Evolutionary conservation across 1,140 invertebrate species (phyloP), one percentile per base, ranked within the genome.

Genomic region (Octopus bimaculoides): DNA sequence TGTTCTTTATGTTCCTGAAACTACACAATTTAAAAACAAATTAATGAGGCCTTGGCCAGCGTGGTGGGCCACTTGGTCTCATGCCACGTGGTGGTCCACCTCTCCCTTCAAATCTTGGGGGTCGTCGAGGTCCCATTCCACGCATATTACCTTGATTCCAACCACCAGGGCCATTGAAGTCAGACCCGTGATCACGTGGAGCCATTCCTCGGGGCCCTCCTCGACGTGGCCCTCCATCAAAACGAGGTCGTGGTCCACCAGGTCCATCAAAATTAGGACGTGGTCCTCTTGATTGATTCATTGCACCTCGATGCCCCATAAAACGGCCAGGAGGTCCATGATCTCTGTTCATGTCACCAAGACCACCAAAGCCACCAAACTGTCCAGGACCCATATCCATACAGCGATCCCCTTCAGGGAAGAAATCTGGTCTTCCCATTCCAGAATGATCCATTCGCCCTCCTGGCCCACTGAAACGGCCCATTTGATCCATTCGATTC

Each of bases 41-140:
- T 75, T 75, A 75, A 75, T 75, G 74, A 14, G 74, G 74, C 5
- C 74, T n/a, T 52, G 74, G 74, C 74, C 74, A 75, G 52, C 74
- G 74, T 14, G 26, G 74, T 26, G 74, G 52, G 5, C 74, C 74
- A 53, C 74, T 52, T 20, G 73, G 73, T 6, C 74, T n/a, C 26
- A 53, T 52, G 20, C 41, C 41, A 52, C 74, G 74, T 8, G 74
- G 74, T 26, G 74, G 74, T 75, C 74, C 74, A 0, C 74, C 74
- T 20, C 74, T 17, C 14, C 74, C 74, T 75, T 75, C 74, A 75
- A 75, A 75, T 52, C 74, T 75, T 17, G 74, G 74, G 20, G 74
- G 74, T 10, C 74, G 26, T 20, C 74, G 74, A 20, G 74, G 74
- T 1, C 74, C 74, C 74, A 75, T 53, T 75, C 41, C 26, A 20